Evolutionary conservation across 2,888 invertebrate species (phyloP), one percentile per base, ranked within the genome.

Genomic region (Eledona agricola): DNA sequence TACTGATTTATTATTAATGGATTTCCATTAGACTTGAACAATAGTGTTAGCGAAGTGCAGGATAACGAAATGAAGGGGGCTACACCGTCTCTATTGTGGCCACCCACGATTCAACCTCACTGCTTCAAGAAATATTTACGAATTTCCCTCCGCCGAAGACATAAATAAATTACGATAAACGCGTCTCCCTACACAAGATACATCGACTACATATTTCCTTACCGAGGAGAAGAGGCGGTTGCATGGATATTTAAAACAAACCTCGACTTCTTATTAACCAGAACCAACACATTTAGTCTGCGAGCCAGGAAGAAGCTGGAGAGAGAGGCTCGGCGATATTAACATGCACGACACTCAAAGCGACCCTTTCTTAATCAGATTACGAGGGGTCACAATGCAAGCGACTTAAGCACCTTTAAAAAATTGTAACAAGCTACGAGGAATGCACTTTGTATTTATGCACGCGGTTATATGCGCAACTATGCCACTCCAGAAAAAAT

Each of bases 1-100:
- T 69, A 68, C 67, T 70, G 72, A 72, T 72, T 71, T 72, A 72
- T 72, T 72, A 72, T 72, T 72, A 72, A 72, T 72, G 71, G 68
- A 67, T 66, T 66, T 69, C 72, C 71, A 71, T 71, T 72, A 72
- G 70, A 67, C 62, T 62, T 64, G 70, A 71, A 71, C 71, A 71
- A 71, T 71, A 66, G 66, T 55, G 62, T 65, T 58, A 58, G 68
- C 56, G 63, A 59, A 64, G 55, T 53, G 55, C 60, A 59, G 65
- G 57, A 62, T 57, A 55, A 60, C 60, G 54, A 57, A 58, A 55
- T 32, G 54, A 42, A 54, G 59, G 60, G 55, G 55, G 52, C 45
- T 38, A 43, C 58, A 43, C 53, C 59, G 46, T 55, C n/a, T n/a
- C 59, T 55, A 59, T 60, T 62, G 62, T 56, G 62, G 58, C 62